phyloP scores from a whole-genome alignment of 2,797 vertebrate species.

The Tauraco hartlaubi region DNA sequence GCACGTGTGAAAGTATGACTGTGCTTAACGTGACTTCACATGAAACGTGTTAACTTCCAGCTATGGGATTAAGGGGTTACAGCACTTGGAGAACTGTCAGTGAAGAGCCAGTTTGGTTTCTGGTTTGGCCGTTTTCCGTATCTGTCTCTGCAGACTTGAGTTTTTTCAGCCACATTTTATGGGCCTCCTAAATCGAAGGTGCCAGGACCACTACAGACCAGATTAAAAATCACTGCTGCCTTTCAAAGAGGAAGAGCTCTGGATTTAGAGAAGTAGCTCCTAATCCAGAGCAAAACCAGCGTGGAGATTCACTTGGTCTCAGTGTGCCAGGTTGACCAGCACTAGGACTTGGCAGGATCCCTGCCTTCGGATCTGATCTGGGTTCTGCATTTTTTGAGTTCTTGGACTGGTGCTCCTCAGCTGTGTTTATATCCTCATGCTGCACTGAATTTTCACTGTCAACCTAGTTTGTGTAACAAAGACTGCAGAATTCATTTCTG shows the following conservation, averaged over 20 bases:
- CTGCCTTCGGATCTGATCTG: not conserved
- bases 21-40: accelerated
- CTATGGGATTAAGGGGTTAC: not conserved
- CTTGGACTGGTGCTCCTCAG: not conserved
- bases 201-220: not conserved
- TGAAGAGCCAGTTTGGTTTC: not conserved
- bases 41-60: not conserved
- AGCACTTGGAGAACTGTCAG: not conserved
- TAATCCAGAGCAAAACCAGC: not conserved
- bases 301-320: not conserved
- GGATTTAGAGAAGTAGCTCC: not conserved
- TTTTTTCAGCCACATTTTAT: not conserved
- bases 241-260: not conserved
- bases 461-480: accelerated
- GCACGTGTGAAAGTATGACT: accelerated
- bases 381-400: not conserved
- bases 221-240: not conserved
- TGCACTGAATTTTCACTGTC: not conserved
- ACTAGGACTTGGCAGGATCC: not conserved
- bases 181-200: not conserved
- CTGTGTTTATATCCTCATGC: not conserved
- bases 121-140: not conserved
- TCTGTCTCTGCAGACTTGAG: not conserved
- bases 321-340: not conserved
- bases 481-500: not conserved